Evolutionary conservation across 2,888 invertebrate species (phyloP).

Genomic region (Agapostemon virescens): DNA sequence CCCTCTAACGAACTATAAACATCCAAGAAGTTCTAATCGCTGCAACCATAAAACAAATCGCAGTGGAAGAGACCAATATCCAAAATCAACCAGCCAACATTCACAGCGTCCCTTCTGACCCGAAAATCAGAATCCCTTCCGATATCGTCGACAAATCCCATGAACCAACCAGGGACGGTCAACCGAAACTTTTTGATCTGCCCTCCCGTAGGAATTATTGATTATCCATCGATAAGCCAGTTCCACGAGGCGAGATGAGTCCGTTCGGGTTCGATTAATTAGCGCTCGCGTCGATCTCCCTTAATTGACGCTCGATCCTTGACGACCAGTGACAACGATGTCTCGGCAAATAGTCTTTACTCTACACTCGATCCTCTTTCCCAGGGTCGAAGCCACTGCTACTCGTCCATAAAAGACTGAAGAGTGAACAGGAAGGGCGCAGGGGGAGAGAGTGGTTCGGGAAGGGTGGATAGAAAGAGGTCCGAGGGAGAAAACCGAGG

Average conservation of each 20-base stretch:
- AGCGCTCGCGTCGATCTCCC: slow-evolving; percentile 26
- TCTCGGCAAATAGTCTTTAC: slow-evolving; percentile 38
- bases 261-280: slow-evolving; percentile 27
- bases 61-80: too few relatives aligned
- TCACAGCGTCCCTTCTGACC: too few relatives aligned
- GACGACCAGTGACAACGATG: slow-evolving; percentile 36
- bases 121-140: neutral
- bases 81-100: too few relatives aligned
- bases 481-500: slow-evolving; percentile 6
- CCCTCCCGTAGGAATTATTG: neutral
- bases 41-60: too few relatives aligned
- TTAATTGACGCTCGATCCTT: slow-evolving; percentile 44
- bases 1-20: too few relatives aligned
- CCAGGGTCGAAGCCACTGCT: slow-evolving; percentile 33
- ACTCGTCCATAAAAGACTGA: slow-evolving; percentile 44
- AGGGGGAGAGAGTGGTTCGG: neutral
- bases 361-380: slow-evolving; percentile 33
- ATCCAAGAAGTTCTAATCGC: too few relatives aligned
- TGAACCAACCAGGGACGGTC: neutral
- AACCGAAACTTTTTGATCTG: neutral
- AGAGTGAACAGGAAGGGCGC: slow-evolving; percentile 10
- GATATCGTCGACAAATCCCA: neutral
- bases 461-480: neutral
- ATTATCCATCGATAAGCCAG: neutral
- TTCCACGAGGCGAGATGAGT: neutral